Base-by-base conservation (phyloP, 2,113 vertebrate genomes). In the Anthoscopus minutus region DNA sequence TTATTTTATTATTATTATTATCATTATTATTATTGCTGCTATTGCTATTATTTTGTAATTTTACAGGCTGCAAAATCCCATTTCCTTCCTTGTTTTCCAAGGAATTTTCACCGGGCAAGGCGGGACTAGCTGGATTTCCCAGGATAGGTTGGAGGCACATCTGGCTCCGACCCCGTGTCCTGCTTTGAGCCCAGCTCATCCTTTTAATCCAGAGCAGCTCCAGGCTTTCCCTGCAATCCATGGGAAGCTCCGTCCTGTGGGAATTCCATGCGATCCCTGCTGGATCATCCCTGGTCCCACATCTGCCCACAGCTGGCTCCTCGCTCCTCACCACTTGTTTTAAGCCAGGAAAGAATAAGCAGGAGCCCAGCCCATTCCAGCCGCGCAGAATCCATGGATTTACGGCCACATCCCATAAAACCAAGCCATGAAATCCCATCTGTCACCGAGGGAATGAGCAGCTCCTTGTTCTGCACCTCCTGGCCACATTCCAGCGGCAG, bases 291-390 rank as follows among this genome's bases (percentile, higher is more conserved):
- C 6, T 5, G 45, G 45, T 35, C 37, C 44, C 54, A 51, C 54
- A 18, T 60, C 65, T 82, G 65, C 54, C 79, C 65, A 60, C 79
- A 50, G 65, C 54, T 42, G 37, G 24, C 3, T 61, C 80, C 56
- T 61, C 45, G 4, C 44, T 0, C 35, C 1, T 0, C 35, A 3
- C 13, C 64, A 3, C 11, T 6, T 13, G 15, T 23, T 50, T 58
- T 1, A 4, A 69, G 4, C 19, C 54, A 6, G 35, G 44, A 33
- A 17, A 40, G 35, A 30, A 19, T 0, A 3, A 70, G 37, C 45
- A 11, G 31, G 47, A 71, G 56, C 56, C 66, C 56, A 9, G 56
- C 38, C 47, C 56, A 0, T 16, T 17, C 10, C 66, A 21, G 54
- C 30, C 44, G 0, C 0, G 54, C 44, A 12, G 80, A 13, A 83